phyloP scores from a whole-genome alignment of 2,113 vertebrate species.

The Megaleporinus macrocephalus region DNA sequence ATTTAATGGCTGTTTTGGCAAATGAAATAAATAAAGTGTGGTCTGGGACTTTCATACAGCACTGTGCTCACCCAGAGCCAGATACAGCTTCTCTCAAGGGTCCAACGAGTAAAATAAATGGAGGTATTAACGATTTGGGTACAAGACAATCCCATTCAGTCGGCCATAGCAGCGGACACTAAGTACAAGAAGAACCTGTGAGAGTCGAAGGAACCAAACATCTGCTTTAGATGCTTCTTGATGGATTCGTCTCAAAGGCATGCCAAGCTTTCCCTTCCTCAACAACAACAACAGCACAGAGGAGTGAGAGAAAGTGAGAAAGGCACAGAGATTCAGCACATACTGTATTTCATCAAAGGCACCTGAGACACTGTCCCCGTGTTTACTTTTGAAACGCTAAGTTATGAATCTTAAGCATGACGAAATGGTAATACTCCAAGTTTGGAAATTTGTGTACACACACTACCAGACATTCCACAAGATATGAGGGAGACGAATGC shows the following conservation, averaged over 20 bases:
- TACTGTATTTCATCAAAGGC: neutral
- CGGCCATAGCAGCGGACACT: neutral
- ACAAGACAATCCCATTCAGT: neutral
- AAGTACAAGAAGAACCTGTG: slow-evolving; percentile 1
- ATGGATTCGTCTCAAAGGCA: slow-evolving; percentile 5
- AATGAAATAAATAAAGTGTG: too few relatives aligned
- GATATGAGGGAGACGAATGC: slow-evolving; percentile 2
- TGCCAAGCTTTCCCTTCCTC: neutral
- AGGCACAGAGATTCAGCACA: neutral
- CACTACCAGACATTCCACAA: neutral
- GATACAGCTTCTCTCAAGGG: neutral
- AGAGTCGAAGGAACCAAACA: neutral
- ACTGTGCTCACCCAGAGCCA: too few relatives aligned
- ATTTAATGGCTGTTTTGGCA: too few relatives aligned
- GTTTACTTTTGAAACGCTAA: neutral
- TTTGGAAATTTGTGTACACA: neutral
- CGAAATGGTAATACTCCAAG: neutral
- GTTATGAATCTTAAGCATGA: neutral
- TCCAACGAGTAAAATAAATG: neutral
- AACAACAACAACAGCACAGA: neutral
- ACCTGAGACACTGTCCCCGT: neutral
- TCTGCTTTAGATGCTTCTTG: neutral
- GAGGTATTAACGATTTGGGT: neutral
- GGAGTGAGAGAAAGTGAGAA: neutral
- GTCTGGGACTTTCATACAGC: too few relatives aligned